Evolutionary conservation across 2,888 invertebrate species (phyloP).

Genomic region (Oligia latruncula): DNA sequence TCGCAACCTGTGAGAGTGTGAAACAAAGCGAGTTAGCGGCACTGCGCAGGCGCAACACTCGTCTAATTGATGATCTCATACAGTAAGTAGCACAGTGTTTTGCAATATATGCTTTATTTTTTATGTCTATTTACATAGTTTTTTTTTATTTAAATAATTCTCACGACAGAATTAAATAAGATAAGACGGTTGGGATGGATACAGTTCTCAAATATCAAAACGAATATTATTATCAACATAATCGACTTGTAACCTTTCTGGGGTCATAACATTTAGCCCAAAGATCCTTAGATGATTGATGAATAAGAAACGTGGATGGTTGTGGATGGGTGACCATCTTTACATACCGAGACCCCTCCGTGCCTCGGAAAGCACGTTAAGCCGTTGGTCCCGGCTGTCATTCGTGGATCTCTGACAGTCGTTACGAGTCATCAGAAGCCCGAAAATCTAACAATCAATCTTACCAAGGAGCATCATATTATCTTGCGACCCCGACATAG

Average conservation of each 20-base stretch:
- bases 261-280: neutral
- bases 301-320: neutral
- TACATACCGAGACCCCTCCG: neutral
- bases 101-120: constrained; percentile 59
- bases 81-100: constrained; percentile 71
- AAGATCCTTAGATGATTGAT: neutral
- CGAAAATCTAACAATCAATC: neutral
- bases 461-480: neutral
- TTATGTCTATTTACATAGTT: constrained; percentile 13
- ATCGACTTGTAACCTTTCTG: neutral
- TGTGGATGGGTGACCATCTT: neutral
- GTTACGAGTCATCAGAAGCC: neutral
- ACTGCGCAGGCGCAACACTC: constrained; percentile 62
- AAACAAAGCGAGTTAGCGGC: constrained; percentile 77
- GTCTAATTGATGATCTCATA: constrained; percentile 83
- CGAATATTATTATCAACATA: neutral
- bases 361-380: neutral
- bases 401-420: neutral
- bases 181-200: neutral
- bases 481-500: neutral
- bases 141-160: constrained; percentile 23
- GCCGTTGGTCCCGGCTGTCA: neutral
- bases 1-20: constrained; percentile 79
- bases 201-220: neutral
- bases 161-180: constrained; percentile 5